phyloP scores from a whole-genome alignment of 1,140 invertebrate genomes.

The Drosophila yakuba region DNA sequence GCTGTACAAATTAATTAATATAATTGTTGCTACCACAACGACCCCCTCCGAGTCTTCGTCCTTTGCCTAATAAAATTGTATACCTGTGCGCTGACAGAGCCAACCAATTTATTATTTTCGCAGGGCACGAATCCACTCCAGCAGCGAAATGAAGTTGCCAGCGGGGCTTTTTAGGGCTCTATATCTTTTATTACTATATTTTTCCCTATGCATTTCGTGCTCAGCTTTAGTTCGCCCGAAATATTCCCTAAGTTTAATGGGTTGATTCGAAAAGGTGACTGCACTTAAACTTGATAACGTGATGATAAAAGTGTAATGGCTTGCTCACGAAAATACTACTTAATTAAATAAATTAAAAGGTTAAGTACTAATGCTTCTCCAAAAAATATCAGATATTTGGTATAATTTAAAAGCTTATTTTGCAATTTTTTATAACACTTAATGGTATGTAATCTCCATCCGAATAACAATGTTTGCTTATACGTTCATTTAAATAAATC shows the following conservation, averaged over 20 bases:
- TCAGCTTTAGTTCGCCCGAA: neutral
- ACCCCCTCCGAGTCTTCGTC: neutral
- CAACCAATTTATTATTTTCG: slow-evolving; percentile 68
- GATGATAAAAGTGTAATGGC: too few species aligned
- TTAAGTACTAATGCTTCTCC: too few species aligned
- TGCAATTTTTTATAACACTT: too few species aligned
- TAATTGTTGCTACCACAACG: slow-evolving; percentile 70
- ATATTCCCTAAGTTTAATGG: neutral
- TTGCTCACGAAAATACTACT: too few species aligned
- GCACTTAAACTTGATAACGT: neutral
- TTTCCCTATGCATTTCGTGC: slow-evolving; percentile 8
- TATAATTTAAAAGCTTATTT: too few species aligned
- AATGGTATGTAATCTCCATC: too few species aligned
- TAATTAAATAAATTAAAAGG: too few species aligned
- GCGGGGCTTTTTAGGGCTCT: slow-evolving; percentile 21
- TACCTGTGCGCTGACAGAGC: slow-evolving; percentile 23
- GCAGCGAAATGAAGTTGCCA: slow-evolving; percentile 1
- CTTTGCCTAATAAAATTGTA: slow-evolving; percentile 62
- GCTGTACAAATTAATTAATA: slow-evolving; percentile 74
- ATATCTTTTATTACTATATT: slow-evolving; percentile 48
- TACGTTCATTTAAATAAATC: neutral
- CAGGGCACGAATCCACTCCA: slow-evolving; percentile 30
- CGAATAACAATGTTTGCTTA: neutral
- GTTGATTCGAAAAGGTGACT: neutral
- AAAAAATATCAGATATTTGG: too few species aligned